Conservation (phyloP, 2,888 invertebrate species). For the Eulithis testata region DNA sequence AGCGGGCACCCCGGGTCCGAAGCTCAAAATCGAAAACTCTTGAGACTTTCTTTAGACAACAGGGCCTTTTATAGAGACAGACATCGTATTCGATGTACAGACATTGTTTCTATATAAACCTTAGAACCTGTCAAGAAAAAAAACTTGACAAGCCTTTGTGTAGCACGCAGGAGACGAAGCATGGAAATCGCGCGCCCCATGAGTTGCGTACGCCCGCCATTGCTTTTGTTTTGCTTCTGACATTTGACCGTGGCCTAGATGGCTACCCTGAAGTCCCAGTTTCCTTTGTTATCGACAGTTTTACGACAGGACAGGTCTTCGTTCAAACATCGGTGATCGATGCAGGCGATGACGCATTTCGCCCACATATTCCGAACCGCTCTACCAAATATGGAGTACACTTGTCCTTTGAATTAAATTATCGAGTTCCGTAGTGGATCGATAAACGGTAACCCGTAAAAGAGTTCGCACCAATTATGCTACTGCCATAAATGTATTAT, state of each 20-base stretch:
- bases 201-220: background rate
- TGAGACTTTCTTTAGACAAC: slow-evolving; percentile 1
- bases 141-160: background rate
- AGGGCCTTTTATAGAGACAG: no score
- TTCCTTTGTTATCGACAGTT: slow-evolving; percentile 28
- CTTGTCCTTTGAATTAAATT: slow-evolving; percentile 66
- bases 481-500: slow-evolving; percentile 35
- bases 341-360: slow-evolving; percentile 62
- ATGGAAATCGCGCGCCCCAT: slow-evolving; percentile 16
- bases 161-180: background rate
- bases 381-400: slow-evolving; percentile 62
- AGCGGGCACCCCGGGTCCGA: slow-evolving; percentile 6
- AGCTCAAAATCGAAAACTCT: background rate
- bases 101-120: background rate
- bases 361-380: slow-evolving; percentile 61
- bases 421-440: slow-evolving; percentile 64
- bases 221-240: slow-evolving; percentile 18
- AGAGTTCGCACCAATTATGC: slow-evolving; percentile 46
- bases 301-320: slow-evolving; percentile 46
- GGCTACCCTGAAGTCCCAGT: slow-evolving; percentile 12
- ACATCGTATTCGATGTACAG: no score
- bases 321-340: slow-evolving; percentile 49
- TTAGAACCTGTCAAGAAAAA: background rate
- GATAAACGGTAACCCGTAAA: slow-evolving; percentile 65
- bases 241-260: slow-evolving; percentile 11